These are phyloP conservation scores for Cosmorhoe ocellata DNA, from an alignment of 2,888 invertebrate genomes.

Conservation along the genomic window DNA sequence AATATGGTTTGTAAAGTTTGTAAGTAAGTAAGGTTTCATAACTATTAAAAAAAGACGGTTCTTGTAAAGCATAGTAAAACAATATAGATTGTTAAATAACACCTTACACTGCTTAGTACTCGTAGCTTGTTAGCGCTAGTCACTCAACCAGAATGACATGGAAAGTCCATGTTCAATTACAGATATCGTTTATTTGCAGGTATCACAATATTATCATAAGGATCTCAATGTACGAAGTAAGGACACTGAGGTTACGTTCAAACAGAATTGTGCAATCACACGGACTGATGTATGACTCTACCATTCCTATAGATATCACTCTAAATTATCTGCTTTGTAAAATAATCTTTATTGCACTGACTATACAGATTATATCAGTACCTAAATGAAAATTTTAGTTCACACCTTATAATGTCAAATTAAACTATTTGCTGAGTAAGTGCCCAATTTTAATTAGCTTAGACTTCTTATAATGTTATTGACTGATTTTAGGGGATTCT, in stretches of 20 bases:
- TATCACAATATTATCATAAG: constrained; percentile 43
- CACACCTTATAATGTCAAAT: too few relatives aligned
- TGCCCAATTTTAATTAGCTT: too few relatives aligned
- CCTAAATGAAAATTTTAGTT: too few relatives aligned
- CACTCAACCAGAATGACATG: constrained; percentile 12
- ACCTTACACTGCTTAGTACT: not conserved
- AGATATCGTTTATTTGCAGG: constrained; percentile 18
- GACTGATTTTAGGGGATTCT: too few relatives aligned
- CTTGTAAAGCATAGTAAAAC: too few relatives aligned
- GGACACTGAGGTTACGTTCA: constrained; percentile 53
- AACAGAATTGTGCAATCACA: constrained; percentile 57
- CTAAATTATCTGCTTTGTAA: not conserved
- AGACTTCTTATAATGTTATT: too few relatives aligned
- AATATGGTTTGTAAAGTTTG: too few relatives aligned
- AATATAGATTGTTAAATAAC: not conserved
- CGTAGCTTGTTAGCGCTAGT: constrained; percentile 3
- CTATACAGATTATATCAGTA: not conserved
- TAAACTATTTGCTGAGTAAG: too few relatives aligned
- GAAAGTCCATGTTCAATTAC: constrained; percentile 17
- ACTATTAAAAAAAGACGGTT: too few relatives aligned
- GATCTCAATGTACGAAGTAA: constrained; percentile 38
- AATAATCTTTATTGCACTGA: not conserved
- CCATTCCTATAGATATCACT: constrained; percentile 19
- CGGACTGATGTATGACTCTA: constrained; percentile 51
- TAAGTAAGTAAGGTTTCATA: too few relatives aligned